Evolutionary conservation across 2,888 invertebrate species (phyloP).

Genomic region (Mythimna albipuncta): DNA sequence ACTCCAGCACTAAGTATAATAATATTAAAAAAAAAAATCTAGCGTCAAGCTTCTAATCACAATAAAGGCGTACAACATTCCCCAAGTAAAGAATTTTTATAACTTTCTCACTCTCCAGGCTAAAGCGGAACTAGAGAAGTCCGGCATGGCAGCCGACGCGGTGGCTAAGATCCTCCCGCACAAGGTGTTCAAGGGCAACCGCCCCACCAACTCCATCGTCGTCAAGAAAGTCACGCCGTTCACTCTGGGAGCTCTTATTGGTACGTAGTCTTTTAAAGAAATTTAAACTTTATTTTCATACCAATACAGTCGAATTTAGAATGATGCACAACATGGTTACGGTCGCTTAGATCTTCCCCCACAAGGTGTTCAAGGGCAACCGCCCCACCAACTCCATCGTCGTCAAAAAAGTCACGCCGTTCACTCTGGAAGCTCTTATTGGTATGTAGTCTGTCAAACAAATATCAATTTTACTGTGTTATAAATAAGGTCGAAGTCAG

Average conservation of each 20-base stretch:
- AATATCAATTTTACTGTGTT: no score
- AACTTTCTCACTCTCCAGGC: slow-evolving; percentile 90
- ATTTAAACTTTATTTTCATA: not conserved
- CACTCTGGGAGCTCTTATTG: slow-evolving; percentile 97
- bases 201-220: slow-evolving; percentile 99
- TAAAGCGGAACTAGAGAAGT: slow-evolving; percentile 94
- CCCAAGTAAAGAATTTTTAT: not conserved
- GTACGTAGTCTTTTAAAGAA: slow-evolving; percentile 72
- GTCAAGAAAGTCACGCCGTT: slow-evolving; percentile 98
- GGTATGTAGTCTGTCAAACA: slow-evolving; percentile 81
- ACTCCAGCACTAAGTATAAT: no score
- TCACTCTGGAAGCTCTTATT: slow-evolving; percentile 97
- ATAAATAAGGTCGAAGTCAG: no score
- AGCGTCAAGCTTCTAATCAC: no score
- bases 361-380: slow-evolving; percentile 99
- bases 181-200: slow-evolving; percentile 99
- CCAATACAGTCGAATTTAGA: no score
- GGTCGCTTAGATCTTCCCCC: slow-evolving; percentile 93
- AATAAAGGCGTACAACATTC: no score
- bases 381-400: slow-evolving; percentile 99
- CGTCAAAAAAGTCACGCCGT: slow-evolving; percentile 97
- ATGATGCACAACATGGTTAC: slow-evolving; percentile 65
- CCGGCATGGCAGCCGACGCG: slow-evolving; percentile 94
- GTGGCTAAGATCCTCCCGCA: slow-evolving; percentile 94
- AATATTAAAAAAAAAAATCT: no score